Conservation (phyloP, 2,888 invertebrate genomes). For the Athalia rosae region DNA sequence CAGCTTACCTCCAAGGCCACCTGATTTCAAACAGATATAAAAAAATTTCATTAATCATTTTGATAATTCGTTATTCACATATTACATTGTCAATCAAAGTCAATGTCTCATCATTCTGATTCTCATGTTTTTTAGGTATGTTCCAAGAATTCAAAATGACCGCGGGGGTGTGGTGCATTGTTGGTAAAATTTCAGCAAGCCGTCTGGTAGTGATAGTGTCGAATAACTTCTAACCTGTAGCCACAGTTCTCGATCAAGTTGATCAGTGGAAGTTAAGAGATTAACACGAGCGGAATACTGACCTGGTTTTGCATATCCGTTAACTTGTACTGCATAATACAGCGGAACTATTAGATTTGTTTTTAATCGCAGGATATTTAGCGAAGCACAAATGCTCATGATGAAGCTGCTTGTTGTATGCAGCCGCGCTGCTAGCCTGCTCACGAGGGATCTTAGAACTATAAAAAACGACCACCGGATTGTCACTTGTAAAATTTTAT, state of each 20-base stretch:
- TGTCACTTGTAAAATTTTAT: conserved; percentile 1
- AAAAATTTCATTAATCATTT: too few species aligned
- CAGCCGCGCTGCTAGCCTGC: neutral
- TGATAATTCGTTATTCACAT: neutral
- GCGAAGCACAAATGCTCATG: conserved; percentile 29
- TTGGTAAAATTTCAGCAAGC: neutral
- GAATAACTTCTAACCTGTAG: conserved; percentile 6
- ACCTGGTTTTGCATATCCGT: conserved; percentile 51
- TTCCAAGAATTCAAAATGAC: neutral
- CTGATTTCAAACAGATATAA: too few species aligned
- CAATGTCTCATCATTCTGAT: neutral
- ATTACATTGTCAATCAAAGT: too few species aligned
- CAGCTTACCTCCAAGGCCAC: conserved; percentile 20
- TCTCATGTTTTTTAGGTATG: neutral
- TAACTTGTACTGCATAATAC: conserved; percentile 54
- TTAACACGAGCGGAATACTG: neutral
- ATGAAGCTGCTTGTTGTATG: conserved; percentile 2
- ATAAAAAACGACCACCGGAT: neutral
- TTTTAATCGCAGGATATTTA: conserved; percentile 46
- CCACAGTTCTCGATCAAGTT: neutral
- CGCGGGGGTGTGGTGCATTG: neutral
- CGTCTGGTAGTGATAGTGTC: conserved; percentile 39
- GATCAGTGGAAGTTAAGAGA: conserved; percentile 8
- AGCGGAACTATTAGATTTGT: conserved; percentile 52
- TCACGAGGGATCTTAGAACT: neutral